Conservation (phyloP, 2,888 invertebrate species). For the Xanthorhoe spadicearia region DNA sequence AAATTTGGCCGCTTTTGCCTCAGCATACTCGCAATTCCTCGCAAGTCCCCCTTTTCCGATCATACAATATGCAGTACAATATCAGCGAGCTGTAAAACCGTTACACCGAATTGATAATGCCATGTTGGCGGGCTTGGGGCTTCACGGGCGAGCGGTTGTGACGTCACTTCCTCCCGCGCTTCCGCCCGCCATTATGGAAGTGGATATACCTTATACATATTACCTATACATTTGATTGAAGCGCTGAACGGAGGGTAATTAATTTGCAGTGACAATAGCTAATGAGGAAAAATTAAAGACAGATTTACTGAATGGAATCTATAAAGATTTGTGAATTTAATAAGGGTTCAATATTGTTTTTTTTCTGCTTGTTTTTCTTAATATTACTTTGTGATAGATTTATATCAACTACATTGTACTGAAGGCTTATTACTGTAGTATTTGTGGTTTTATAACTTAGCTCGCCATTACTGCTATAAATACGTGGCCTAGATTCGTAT, state of each 20-base stretch:
- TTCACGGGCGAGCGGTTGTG: slow-evolving; percentile 59
- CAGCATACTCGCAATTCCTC: too few relatives aligned
- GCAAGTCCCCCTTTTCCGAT: too few relatives aligned
- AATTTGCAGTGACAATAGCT: background rate
- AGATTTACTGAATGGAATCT: too few relatives aligned
- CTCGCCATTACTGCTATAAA: background rate
- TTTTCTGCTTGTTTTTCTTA: too few relatives aligned
- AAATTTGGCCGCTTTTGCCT: too few relatives aligned
- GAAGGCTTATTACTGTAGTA: background rate
- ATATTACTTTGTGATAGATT: too few relatives aligned
- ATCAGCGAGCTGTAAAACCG: slow-evolving; percentile 19
- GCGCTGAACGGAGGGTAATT: background rate
- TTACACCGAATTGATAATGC: slow-evolving; percentile 53
- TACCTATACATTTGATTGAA: slow-evolving; percentile 26
- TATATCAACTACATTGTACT: background rate
- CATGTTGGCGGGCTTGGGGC: slow-evolving; percentile 53
- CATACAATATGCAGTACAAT: background rate
- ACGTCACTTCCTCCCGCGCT: slow-evolving; percentile 64
- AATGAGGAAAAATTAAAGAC: too few relatives aligned
- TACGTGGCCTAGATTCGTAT: slow-evolving; percentile 16
- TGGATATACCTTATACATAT: slow-evolving; percentile 18
- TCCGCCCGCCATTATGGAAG: slow-evolving; percentile 44
- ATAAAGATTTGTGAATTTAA: too few relatives aligned
- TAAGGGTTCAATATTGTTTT: too few relatives aligned
- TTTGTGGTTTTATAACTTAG: background rate